Base-by-base conservation (phyloP, 2,797 vertebrate species). In the Diglossa cyanea region DNA sequence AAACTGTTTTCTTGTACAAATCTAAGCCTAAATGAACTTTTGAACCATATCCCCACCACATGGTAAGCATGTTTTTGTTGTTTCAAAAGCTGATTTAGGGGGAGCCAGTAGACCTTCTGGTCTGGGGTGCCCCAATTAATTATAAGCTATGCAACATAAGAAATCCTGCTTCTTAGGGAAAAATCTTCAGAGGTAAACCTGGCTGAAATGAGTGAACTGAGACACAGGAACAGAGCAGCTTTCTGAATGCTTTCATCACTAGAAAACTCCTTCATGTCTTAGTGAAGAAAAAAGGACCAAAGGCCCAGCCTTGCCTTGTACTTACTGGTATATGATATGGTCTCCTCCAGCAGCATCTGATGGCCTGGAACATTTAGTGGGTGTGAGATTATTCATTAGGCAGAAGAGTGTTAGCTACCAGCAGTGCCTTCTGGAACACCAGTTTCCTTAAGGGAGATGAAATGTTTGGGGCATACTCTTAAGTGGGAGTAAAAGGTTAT, bases 61-160 rank as follows among this genome's bases (percentile, higher is more conserved):
- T 54, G 74, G 75, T 95, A 71, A 57, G n/a, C 0, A 0, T 77
- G n/a, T 61, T 75, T 86, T 74, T 2, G 2, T 77, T 67, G 20
- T 91, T 94, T 48, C 19, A 47, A 90, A 86, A 72, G 93, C 91
- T 94, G 30, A 54, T 74, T 77, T 58, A 62, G 17, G 17, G 53
- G 6, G 20, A 80, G 53, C 45, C 61, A 80, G 54, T 68, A 83
- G 81, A 93, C 82, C 91, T 94, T 90, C 91, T 94, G 93, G 35
- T 90, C 61, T 75, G 72, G 92, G 61, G 65, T 80, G 89, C 65
- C 45, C 25, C 76, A 85, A 57, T 93, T 95, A 95, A 66, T 93
- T 82, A 62, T 66, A 88, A 94, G 71, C 81, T 72, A 53, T 0
- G 0, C 42, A 72, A 16, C 2, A 0, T 80, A 77, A 87, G 81